Evolutionary conservation across 2,113 vertebrate genomes (phyloP).

Genomic region (Oreochromis tanganicae): DNA sequence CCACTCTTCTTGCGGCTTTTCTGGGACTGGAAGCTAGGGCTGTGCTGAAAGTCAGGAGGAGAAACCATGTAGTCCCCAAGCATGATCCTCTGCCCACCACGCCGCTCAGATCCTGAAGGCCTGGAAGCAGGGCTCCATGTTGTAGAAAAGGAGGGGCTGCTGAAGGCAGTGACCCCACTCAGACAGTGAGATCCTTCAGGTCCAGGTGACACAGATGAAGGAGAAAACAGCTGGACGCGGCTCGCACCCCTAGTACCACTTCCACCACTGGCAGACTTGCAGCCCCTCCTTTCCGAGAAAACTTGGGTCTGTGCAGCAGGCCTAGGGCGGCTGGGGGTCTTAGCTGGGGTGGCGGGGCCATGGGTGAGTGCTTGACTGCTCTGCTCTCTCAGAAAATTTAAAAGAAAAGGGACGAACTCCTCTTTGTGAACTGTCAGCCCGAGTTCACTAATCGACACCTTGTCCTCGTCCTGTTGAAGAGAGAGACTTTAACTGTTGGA

Average conservation of each 20-base stretch:
- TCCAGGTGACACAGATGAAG: slow-evolving; percentile 50
- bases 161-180: slow-evolving; percentile 60
- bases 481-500: not conserved
- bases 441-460: slow-evolving; percentile 41
- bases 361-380: slow-evolving; percentile 87
- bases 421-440: slow-evolving; percentile 75
- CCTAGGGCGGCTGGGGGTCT: slow-evolving; percentile 78
- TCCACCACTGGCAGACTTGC: slow-evolving; percentile 41
- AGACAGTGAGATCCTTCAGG: slow-evolving; percentile 37
- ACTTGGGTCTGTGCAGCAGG: slow-evolving; percentile 46
- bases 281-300: slow-evolving; percentile 54
- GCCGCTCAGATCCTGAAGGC: slow-evolving; percentile 66
- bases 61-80: slow-evolving; percentile 79
- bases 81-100: slow-evolving; percentile 71
- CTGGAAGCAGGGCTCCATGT: slow-evolving; percentile 67
- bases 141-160: slow-evolving; percentile 73
- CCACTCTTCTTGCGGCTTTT: slow-evolving; percentile 73
- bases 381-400: slow-evolving; percentile 94
- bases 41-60: slow-evolving; percentile 65
- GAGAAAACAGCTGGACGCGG: slow-evolving; percentile 85
- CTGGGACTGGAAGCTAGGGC: slow-evolving; percentile 52
- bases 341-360: slow-evolving; percentile 89
- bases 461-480: slow-evolving; percentile 61
- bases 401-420: slow-evolving; percentile 90
- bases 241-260: slow-evolving; percentile 60